These are phyloP conservation scores for Acleris literana DNA, from an alignment of 2,888 invertebrate genomes.

Conservation along the genomic window DNA sequence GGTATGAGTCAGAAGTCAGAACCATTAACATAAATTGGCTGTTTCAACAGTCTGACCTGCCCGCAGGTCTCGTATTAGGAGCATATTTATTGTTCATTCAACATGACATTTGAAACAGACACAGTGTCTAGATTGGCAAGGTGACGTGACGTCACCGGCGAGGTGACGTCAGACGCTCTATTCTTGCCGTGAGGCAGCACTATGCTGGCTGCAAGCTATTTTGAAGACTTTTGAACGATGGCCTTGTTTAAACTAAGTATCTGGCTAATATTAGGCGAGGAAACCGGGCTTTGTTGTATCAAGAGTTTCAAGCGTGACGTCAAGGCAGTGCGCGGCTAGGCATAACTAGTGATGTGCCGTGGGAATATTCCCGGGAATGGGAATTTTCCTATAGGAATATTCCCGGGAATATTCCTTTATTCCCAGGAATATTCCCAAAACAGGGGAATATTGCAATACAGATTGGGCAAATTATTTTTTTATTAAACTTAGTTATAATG, in stretches of 20 bases:
- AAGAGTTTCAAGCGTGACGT: slow-evolving; percentile 28
- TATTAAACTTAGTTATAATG: too few relatives aligned
- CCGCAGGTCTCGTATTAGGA: slow-evolving; percentile 15
- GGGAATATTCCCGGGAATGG: too few relatives aligned
- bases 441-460: too few relatives aligned
- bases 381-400: too few relatives aligned
- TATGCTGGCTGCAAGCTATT: slow-evolving; percentile 37
- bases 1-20: slow-evolving; percentile 2
- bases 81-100: slow-evolving; percentile 21
- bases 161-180: slow-evolving; percentile 45
- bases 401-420: too few relatives aligned
- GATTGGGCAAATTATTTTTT: too few relatives aligned
- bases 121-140: slow-evolving; percentile 45
- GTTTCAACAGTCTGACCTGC: slow-evolving; percentile 18
- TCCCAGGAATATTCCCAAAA: too few relatives aligned
- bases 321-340: slow-evolving; percentile 22
- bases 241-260: slow-evolving; percentile 36
- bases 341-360: too few relatives aligned
- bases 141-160: slow-evolving; percentile 50
- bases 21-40: slow-evolving; percentile 19
- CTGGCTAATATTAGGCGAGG: slow-evolving; percentile 33
- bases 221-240: slow-evolving; percentile 36
- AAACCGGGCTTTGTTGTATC: slow-evolving; percentile 31
- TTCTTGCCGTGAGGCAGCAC: slow-evolving; percentile 29
- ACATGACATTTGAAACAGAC: slow-evolving; percentile 15